Evolutionary conservation across 2,888 invertebrate genomes (phyloP).

Genomic region (Pristionchus fissidentatus): DNA sequence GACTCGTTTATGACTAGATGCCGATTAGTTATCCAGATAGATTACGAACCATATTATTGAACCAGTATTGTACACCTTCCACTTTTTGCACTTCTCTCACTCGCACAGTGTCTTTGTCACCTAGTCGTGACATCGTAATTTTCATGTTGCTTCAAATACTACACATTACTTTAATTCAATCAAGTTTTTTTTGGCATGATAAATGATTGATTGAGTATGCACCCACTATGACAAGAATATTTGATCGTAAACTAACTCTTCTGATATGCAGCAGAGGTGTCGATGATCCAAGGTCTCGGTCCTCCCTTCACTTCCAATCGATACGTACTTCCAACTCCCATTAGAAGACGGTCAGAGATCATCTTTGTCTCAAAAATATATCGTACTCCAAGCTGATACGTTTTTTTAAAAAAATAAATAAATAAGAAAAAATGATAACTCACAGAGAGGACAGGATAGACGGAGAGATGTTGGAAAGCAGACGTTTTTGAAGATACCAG

Average conservation of each 20-base stretch:
- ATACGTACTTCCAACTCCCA: constrained; percentile 58
- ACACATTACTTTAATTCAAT: no score
- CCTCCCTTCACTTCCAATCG: constrained; percentile 61
- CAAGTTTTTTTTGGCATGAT: no score
- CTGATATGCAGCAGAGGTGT: constrained; percentile 51
- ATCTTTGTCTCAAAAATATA: constrained; percentile 46
- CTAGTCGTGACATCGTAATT: no score
- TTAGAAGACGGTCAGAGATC: constrained; percentile 53
- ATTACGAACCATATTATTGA: no score
- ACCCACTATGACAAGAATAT: background rate
- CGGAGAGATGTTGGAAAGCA: constrained; percentile 19
- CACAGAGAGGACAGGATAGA: constrained; percentile 9
- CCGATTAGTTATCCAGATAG: no score
- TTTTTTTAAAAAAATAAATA: background rate
- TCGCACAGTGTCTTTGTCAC: no score
- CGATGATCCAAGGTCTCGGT: constrained; percentile 68
- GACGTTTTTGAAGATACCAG: background rate
- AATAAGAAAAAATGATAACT: background rate
- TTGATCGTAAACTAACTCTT: background rate
- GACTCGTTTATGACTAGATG: no score
- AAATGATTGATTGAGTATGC: no score
- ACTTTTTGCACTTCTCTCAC: no score
- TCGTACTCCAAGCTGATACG: background rate
- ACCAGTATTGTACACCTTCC: no score
- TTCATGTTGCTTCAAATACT: no score